Base-by-base conservation (phyloP, 1,140 invertebrate genomes). In the Drosophila sp. region DNA sequence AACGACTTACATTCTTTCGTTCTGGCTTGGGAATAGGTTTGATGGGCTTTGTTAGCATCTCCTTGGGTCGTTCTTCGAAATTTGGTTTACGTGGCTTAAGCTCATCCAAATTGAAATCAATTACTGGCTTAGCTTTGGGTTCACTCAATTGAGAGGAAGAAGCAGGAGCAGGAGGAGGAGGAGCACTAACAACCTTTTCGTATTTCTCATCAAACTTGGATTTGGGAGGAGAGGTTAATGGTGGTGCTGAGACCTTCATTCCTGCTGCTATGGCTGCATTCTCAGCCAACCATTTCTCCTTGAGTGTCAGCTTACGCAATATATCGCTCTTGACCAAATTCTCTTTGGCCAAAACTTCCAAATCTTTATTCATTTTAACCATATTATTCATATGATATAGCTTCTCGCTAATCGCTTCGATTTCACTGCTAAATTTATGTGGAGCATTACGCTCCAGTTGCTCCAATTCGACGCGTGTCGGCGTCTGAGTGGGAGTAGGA, bases 251-350 rank as follows among this genome's bases (percentile, higher is more conserved):
- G 4, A 27, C 32, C 17, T 76, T 79, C 70, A 69, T 66, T 32
- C 66, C 76, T 1, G 83, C 83, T 5, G 83, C 83, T 61, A 86
- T 86, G 5, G 83, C 83, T 1, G 83, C 83, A 65, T 83, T 91
- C 58, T 92, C 91, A 2, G 83, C 85, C 17, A 92, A 35, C 91
- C 91, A 92, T 69, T 92, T 91, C 29, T 92, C 91, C 62, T 92
- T 92, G 7, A 92, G 74, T 3, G 83, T 91, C 1, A 92, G 60
- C 67, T 92, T 92, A 25, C 83, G 83, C n/a, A 92, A 69, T 8
- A 92, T 92, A 40, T 92, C 91, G 66, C 90, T 91, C 56, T 91
- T 92, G 2, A 92, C 91, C 6, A 92, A 61, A 72, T 91, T 92
- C 63, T 92, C 91, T 61, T 92, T 92, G 58, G 90, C 87, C 60